Percentiles rank a stretch among this genome's conserved stretches.
Evolutionary conservation across 2,888 invertebrate species (phyloP).

Genomic region (Barypeithes pellucidus): DNA sequence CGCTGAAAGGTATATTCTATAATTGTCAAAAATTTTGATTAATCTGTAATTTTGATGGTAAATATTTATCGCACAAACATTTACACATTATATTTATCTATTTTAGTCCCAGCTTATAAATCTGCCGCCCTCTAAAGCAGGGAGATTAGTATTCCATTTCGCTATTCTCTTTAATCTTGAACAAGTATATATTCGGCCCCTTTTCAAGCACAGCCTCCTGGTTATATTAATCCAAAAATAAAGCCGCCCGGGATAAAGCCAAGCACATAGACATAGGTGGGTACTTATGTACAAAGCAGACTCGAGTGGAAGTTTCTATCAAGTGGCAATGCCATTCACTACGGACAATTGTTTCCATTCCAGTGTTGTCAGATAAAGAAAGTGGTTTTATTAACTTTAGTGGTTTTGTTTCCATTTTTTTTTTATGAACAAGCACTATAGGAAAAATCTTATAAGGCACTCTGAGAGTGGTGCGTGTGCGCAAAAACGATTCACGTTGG

Average conservation of each 20-base stretch:
- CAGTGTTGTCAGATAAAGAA: background rate
- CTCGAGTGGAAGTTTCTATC: constrained; percentile 25
- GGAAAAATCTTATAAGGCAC: no score
- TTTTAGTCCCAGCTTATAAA: background rate
- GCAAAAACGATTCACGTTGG: no score
- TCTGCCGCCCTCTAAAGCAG: background rate
- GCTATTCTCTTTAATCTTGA: constrained; percentile 16
- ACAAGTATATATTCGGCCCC: constrained; percentile 17
- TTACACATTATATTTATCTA: background rate
- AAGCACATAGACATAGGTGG: constrained; percentile 21
- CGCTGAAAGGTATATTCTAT: no score
- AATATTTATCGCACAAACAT: constrained; percentile 2
- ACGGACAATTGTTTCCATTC: background rate
- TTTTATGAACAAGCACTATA: no score
- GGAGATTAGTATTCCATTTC: constrained; percentile 1
- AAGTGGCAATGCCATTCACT: background rate
- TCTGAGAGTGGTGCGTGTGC: no score
- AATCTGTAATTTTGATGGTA: background rate
- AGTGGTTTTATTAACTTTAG: background rate
- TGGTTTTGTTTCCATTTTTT: no score
- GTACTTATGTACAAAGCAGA: constrained; percentile 13
- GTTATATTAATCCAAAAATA: constrained; percentile 18
- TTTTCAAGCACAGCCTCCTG: background rate
- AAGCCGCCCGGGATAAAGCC: constrained; percentile 18
- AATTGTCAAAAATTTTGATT: no score